Percentiles rank a stretch among this genome's conserved stretches.
These are phyloP conservation scores for Caenorhabditis sp. DNA, from an alignment of 2,888 invertebrate species.

Conservation along the genomic window DNA sequence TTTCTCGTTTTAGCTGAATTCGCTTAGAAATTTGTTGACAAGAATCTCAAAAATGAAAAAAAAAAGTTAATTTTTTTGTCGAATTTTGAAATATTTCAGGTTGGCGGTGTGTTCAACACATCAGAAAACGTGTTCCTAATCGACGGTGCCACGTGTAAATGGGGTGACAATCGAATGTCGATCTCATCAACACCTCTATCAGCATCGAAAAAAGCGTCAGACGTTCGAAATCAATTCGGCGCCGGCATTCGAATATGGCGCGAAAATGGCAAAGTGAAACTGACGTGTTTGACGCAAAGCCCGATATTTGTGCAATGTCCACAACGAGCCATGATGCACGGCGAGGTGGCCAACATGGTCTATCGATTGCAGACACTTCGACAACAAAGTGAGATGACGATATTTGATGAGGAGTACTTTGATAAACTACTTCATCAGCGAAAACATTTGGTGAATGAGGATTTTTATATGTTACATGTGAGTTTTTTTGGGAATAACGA, in stretches of 20 bases:
- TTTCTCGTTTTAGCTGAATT: too few species aligned
- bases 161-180: background rate
- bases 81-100: background rate
- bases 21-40: too few species aligned
- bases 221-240: slow-evolving; percentile 7
- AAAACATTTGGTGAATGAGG: background rate
- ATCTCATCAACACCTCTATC: background rate
- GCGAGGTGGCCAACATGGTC: background rate
- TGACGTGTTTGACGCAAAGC: slow-evolving; percentile 5
- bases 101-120: background rate
- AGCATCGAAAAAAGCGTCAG: background rate
- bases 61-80: too few species aligned
- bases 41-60: too few species aligned
- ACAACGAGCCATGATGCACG: background rate
- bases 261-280: background rate
- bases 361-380: slow-evolving; percentile 1
- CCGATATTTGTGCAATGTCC: slow-evolving; percentile 14
- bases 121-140: background rate
- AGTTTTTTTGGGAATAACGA: background rate
- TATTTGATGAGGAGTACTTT: slow-evolving; percentile 3
- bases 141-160: slow-evolving; percentile 4
- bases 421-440: background rate
- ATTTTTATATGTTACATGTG: slow-evolving; percentile 2
- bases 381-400: background rate
- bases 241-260: background rate